Percentiles rank a stretch among this genome's conserved stretches.
Conservation (phyloP, 2,888 invertebrate genomes). For the Meandrusa payeni region DNA sequence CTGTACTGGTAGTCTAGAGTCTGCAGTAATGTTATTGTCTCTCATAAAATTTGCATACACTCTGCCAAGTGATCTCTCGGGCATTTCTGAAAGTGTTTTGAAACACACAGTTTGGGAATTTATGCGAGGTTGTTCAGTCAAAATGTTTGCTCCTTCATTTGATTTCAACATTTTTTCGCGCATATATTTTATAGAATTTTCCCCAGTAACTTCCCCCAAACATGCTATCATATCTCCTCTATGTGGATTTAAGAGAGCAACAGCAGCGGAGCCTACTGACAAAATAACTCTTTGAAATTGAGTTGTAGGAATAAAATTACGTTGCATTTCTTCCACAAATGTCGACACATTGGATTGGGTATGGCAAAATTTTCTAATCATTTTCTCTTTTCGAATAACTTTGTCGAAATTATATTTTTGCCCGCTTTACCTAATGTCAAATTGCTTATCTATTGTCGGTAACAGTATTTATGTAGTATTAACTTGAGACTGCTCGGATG, state of each 20-base stretch:
- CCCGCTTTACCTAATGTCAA: background rate
- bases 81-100: slow-evolving; percentile 84
- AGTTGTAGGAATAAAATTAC: slow-evolving; percentile 83
- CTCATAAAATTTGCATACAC: slow-evolving; percentile 92
- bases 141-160: slow-evolving; percentile 88
- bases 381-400: slow-evolving; percentile 18
- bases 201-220: slow-evolving; percentile 94
- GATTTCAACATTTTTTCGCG: slow-evolving; percentile 87
- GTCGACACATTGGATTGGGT: slow-evolving; percentile 41
- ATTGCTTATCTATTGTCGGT: no score
- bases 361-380: slow-evolving; percentile 41
- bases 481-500: no score
- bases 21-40: slow-evolving; percentile 94
- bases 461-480: no score
- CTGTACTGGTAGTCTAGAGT: slow-evolving; percentile 92
- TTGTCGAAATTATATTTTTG: background rate
- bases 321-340: slow-evolving; percentile 83
- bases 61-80: slow-evolving; percentile 91
- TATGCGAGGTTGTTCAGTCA: slow-evolving; percentile 90
- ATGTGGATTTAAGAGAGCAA: slow-evolving; percentile 89
- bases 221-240: slow-evolving; percentile 97
- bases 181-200: slow-evolving; percentile 86
- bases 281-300: slow-evolving; percentile 89
- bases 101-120: slow-evolving; percentile 91
- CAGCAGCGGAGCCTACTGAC: slow-evolving; percentile 91